phyloP scores from a whole-genome alignment of 2,113 vertebrate genomes.

The Dicrurus megarhynchus region DNA sequence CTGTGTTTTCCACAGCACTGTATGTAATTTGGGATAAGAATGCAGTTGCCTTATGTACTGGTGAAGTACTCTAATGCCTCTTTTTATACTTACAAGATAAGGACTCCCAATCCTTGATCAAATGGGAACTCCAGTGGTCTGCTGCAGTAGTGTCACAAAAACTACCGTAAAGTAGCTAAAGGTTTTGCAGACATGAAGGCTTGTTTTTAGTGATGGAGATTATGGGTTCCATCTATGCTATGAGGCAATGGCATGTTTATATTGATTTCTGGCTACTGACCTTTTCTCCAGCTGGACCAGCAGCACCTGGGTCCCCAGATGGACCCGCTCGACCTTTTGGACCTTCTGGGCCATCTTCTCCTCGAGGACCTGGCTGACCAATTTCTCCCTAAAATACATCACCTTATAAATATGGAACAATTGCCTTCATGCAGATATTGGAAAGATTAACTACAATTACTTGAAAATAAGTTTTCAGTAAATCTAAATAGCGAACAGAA shows the following conservation, averaged over 20 bases:
- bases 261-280: slow-evolving; percentile 62
- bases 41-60: background rate
- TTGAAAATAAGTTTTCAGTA: background rate
- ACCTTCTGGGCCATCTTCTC: slow-evolving; percentile 96
- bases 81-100: background rate
- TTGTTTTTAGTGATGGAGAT: background rate
- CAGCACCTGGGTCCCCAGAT: slow-evolving; percentile 85
- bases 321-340: slow-evolving; percentile 93
- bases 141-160: background rate
- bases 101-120: background rate
- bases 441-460: background rate
- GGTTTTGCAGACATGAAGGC: background rate
- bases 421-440: background rate
- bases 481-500: background rate
- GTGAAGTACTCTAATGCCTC: background rate
- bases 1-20: background rate
- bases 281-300: slow-evolving; percentile 93
- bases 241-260: background rate
- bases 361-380: slow-evolving; percentile 84
- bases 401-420: background rate
- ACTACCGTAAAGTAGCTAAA: background rate
- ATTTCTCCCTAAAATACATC: slow-evolving; percentile 84
- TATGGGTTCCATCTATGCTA: background rate
- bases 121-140: background rate
- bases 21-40: background rate